A percentile compares a stretch with the other conserved stretches of the same genome.
Evolutionary conservation across 2,888 invertebrate genomes (phyloP).

Genomic region (Parnassius orleans): DNA sequence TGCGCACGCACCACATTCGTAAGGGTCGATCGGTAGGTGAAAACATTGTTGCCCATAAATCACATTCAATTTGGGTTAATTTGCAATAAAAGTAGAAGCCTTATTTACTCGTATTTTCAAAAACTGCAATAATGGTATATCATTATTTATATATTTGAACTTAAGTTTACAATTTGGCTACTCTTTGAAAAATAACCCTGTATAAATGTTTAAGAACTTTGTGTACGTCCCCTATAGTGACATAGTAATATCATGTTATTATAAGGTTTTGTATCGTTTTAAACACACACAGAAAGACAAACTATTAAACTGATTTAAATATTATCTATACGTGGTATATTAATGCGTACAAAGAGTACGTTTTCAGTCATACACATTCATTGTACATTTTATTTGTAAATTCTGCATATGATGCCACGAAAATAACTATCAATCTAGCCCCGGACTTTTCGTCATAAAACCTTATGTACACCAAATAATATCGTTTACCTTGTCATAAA

Average conservation of each 20-base stretch:
- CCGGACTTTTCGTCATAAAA: constrained; percentile 6
- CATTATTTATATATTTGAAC: no score
- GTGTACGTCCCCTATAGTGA: background rate
- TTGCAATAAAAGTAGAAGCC: no score
- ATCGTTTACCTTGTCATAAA: constrained; percentile 68
- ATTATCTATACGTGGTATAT: background rate
- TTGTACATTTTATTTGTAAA: background rate
- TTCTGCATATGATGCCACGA: background rate
- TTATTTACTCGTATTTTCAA: no score
- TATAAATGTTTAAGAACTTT: background rate
- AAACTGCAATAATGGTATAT: no score
- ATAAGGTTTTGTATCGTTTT: constrained; percentile 16
- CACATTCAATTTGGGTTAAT: no score
- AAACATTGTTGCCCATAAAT: no score
- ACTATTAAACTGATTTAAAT: no score
- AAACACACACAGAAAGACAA: no score
- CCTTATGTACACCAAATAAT: constrained; percentile 63
- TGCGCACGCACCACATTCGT: no score
- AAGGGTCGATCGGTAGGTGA: no score
- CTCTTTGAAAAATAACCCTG: no score
- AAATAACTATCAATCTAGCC: constrained; percentile 5
- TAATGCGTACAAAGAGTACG: constrained; percentile 4
- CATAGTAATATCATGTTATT: constrained; percentile 23
- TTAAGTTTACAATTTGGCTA: no score
- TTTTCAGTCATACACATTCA: background rate